Evolutionary conservation across 2,888 invertebrate genomes (phyloP), one percentile per base, ranked within the genome.

Genomic region (Osmoderma eremita): DNA sequence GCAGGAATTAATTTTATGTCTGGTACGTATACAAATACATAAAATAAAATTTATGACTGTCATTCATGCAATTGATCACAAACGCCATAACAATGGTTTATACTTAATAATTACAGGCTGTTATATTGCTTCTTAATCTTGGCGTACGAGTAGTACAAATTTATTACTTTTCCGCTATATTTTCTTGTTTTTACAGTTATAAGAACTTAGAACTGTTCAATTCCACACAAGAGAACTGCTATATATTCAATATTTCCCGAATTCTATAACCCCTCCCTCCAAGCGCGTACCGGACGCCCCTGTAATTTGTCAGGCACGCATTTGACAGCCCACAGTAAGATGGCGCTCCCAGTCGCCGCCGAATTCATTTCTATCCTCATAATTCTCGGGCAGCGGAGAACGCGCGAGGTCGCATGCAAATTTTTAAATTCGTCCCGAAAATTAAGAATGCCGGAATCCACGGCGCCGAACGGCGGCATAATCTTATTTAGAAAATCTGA

Each of bases 401-500:
- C n/a, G n/a, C 5, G 58, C 39, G 24, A 58, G 13, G 24, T 20
- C 24, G 58, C 13, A 65, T 65, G 65, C 56, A 65, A 58, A 65
- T 65, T 65, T 54, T 41, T 49, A 65, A 65, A 65, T 65, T 65
- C 65, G 20, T 56, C 24, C 53, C 42, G n/a, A 41, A n/a, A 65
- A 65, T 65, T 65, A 66, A 66, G 66, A 62, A 66, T 53, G 17
- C 48, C 58, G 45, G 49, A 62, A 66, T 66, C 36, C 54, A n/a
- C n/a, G 20, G 42, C 41, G 56, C n/a, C n/a, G n/a, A n/a, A 41
- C 56, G 45, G 69, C n/a, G n/a, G n/a, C n/a, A n/a, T 70, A 71
- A 70, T 72, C 66, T 66, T 66, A 74, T 74, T 73, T 72, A 70
- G 70, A 67, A 70, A 72, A 75, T 75, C 74, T 74, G 74, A 77